Evolutionary conservation across 2,888 invertebrate species (phyloP), one percentile per base, ranked within the genome.

Genomic region (Dynastes hyllus): DNA sequence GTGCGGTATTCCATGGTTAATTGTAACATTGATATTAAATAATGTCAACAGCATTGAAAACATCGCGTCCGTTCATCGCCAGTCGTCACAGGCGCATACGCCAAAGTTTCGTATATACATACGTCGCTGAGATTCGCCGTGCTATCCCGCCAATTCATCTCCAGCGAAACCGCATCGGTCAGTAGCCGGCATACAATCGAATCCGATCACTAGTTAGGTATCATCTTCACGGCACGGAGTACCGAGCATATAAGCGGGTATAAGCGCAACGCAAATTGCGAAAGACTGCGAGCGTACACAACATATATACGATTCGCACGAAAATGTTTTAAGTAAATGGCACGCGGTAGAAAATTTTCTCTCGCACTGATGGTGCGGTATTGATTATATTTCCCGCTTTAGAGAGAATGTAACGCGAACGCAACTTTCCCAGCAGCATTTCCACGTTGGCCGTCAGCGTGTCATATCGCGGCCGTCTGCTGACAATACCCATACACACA

Each of bases 391-490:
- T 78, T 65, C 73, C 75, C 75, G 73, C 66, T 78, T 70, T 67
- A 66, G 65, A 66, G 73, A 55, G 73, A 66, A 66, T 65, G 78
- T 55, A 55, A 50, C 51, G 73, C 66, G 66, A 53, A 81, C 66
- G 40, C 80, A 76, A 78, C 76, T 82, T 82, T 81, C 80, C 82
- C 81, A 78, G 80, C 82, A 80, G 80, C 82, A 81, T 82, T 82
- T 82, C 78, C 82, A 80, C 81, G 82, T 81, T 81, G 80, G 80
- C 81, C 80, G 80, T 81, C 81, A 81, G 53, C 82, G 81, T 67
- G 82, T 71, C 79, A 79, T 76, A 78, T 77, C 80, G 77, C 76
- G 8, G 55, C 22, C 55, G 16, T 78, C 69, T 55, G 37, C 71
- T 79, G 78, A 32, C 11, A 45, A 45, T 45, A 22, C 4, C 32